phyloP scores from a whole-genome alignment of 2,113 vertebrate species.

The Daphoenositta chrysoptera region DNA sequence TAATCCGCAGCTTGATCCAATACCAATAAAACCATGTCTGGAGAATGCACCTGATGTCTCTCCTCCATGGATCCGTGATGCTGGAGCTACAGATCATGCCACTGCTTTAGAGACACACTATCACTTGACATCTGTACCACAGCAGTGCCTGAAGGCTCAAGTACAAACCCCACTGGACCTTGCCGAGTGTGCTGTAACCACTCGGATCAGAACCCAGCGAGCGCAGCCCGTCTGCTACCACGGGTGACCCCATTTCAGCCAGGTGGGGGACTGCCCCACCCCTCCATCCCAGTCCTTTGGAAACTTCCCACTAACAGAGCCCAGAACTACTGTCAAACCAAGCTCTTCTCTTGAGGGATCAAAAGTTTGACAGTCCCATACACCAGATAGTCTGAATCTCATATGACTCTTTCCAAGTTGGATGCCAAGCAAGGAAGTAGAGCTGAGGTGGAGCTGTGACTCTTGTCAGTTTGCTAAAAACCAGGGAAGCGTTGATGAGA shows the following conservation, averaged over 20 bases:
- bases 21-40: not conserved
- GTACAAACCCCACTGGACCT: not conserved
- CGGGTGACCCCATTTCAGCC: not conserved
- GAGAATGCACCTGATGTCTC: not conserved
- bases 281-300: not conserved
- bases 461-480: not conserved
- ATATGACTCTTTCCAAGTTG: not conserved
- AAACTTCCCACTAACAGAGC: not conserved
- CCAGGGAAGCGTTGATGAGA: not conserved
- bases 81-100: not conserved
- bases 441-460: not conserved
- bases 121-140: not conserved
- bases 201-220: rapidly evolving
- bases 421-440: not conserved
- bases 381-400: not conserved
- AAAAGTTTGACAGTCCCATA: not conserved
- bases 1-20: not conserved
- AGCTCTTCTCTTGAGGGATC: not conserved
- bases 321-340: not conserved
- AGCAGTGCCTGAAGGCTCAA: not conserved
- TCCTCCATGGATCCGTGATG: not conserved
- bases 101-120: not conserved
- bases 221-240: not conserved
- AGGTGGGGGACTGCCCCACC: not conserved
- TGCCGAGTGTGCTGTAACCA: not conserved